phyloP scores from a whole-genome alignment of 2,113 vertebrate species.

The Mastomys coucha region DNA sequence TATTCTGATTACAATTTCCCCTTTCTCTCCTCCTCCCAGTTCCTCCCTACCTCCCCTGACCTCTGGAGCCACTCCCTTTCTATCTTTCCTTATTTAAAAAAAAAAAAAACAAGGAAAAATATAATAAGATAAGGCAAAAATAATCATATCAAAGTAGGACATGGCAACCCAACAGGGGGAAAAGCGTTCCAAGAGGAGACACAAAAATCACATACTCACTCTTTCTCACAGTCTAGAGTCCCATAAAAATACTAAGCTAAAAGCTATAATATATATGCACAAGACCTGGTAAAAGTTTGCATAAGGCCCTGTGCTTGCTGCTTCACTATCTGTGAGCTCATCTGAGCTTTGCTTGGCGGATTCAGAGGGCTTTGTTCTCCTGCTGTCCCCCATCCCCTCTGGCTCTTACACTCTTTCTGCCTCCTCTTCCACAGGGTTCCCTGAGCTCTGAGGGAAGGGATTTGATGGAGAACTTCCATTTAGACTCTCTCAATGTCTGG shows the following conservation, averaged over 20 bases:
- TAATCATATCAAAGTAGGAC: neutral
- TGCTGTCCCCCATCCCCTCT: neutral
- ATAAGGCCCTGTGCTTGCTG: neutral
- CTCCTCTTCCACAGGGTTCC: neutral
- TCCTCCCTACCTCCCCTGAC: neutral
- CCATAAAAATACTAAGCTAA: neutral
- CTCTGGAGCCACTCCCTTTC: neutral
- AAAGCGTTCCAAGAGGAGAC: neutral
- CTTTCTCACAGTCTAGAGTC: neutral
- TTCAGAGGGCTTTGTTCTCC: neutral
- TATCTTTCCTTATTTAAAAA: neutral
- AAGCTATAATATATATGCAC: neutral
- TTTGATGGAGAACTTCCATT: neutral
- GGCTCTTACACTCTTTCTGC: neutral
- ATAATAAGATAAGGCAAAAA: neutral
- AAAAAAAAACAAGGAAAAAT: neutral
- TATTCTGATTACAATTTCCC: neutral
- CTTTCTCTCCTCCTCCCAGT: neutral
- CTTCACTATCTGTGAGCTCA: neutral
- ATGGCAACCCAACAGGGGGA: neutral
- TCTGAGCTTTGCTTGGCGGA: neutral
- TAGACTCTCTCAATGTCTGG: neutral
- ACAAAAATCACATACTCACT: neutral
- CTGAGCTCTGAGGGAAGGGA: neutral
- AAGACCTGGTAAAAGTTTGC: neutral